phyloP scores from a whole-genome alignment of 2,797 vertebrate species.

The Huso huso region DNA sequence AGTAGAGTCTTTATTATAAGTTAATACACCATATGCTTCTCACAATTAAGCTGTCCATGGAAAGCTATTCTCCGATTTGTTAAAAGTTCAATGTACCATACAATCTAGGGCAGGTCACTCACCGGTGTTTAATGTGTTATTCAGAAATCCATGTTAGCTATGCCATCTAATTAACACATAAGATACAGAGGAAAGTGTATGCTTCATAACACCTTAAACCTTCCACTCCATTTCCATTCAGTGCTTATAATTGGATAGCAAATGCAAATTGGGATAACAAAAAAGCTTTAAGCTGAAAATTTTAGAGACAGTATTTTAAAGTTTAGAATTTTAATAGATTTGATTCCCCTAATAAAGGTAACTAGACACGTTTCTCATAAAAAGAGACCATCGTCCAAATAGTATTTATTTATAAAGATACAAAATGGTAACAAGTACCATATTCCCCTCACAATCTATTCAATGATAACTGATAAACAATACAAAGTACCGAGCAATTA shows the following conservation, averaged over 20 bases:
- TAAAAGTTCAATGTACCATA: constrained; percentile 63
- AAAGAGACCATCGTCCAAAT: no score
- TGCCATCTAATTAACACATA: constrained; percentile 48
- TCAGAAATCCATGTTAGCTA: constrained; percentile 23
- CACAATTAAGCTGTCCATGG: constrained; percentile 59
- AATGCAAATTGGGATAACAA: constrained; percentile 1
- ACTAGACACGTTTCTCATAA: no score
- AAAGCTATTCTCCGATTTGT: constrained; percentile 64
- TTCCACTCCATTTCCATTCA: constrained; percentile 15
- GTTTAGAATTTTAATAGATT: no score
- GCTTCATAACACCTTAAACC: constrained; percentile 42
- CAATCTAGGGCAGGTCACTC: constrained; percentile 65
- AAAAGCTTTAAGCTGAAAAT: no score
- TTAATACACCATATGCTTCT: constrained; percentile 62
- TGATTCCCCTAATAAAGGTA: constrained; percentile 40
- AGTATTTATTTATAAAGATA: no score
- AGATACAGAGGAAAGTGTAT: constrained; percentile 44
- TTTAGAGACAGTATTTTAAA: no score
- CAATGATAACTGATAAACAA: no score
- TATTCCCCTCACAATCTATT: no score
- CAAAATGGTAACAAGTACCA: no score
- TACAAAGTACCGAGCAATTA: constrained; percentile 30
- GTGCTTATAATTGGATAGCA: constrained; percentile 36
- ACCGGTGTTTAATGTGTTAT: constrained; percentile 58
- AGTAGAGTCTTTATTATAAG: constrained; percentile 64